phyloP scores from a whole-genome alignment of 2,113 vertebrate genomes.

The Hydrochoerus hydrochaeris region DNA sequence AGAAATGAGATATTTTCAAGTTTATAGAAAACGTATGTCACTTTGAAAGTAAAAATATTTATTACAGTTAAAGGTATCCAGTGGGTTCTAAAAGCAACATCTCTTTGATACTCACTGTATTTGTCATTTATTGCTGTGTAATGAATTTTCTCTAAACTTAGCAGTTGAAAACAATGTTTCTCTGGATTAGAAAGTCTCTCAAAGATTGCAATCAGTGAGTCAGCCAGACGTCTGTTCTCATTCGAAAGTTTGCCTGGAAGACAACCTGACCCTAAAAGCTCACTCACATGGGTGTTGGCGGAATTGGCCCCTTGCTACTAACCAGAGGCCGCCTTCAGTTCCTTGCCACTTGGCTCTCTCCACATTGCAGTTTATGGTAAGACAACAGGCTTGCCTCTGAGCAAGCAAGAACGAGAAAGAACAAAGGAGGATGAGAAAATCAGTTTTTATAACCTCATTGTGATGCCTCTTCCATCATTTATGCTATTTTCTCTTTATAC shows the following conservation, averaged over 20 bases:
- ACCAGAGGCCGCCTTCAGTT: background rate
- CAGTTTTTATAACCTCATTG: background rate
- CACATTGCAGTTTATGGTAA: background rate
- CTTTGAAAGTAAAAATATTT: conserved; percentile 20
- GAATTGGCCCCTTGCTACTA: background rate
- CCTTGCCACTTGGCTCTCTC: background rate
- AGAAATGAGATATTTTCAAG: conserved; percentile 13
- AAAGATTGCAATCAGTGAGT: background rate
- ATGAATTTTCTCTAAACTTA: background rate
- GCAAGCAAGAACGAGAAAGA: background rate
- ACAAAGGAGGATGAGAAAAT: background rate
- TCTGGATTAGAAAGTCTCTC: background rate
- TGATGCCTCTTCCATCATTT: background rate
- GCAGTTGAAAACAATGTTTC: conserved; percentile 23
- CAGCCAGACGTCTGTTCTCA: background rate
- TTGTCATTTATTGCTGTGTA: background rate
- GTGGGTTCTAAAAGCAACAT: background rate
- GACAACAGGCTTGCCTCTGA: background rate
- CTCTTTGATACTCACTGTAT: background rate
- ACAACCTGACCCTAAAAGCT: background rate
- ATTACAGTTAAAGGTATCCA: background rate
- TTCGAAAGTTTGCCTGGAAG: background rate
- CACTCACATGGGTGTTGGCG: background rate
- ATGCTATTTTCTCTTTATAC: background rate
- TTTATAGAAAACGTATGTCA: conserved; percentile 7